A percentile compares a stretch with the other conserved stretches of the same genome.
phyloP scores from a whole-genome alignment of 2,797 vertebrate species.

The Tiaroga cobitis region DNA sequence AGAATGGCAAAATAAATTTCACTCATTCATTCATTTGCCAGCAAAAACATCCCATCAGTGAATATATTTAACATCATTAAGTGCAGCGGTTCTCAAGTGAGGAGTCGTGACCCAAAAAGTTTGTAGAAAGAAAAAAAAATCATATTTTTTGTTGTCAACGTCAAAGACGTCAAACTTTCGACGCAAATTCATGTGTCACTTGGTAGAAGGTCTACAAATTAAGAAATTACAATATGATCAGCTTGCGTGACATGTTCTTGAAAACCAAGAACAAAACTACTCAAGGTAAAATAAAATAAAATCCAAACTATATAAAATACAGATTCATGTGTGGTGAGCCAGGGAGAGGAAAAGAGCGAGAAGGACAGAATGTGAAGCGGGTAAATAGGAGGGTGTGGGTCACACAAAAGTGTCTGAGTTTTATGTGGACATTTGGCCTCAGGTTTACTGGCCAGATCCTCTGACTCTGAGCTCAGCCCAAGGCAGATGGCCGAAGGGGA shows the following conservation, averaged over 20 bases:
- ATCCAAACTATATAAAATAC: neutral
- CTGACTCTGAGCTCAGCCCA: slow-evolving; percentile 13
- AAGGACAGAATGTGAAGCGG: slow-evolving; percentile 17
- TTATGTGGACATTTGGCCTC: slow-evolving; percentile 43
- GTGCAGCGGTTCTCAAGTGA: neutral
- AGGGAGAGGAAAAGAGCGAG: neutral
- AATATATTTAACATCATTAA: neutral
- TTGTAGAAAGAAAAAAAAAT: neutral
- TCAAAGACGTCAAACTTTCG: too few relatives aligned
- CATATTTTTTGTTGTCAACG: neutral
- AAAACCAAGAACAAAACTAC: neutral
- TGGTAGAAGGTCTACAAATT: neutral
- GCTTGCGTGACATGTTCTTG: neutral
- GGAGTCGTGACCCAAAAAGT: neutral
- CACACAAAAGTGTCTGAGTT: slow-evolving; percentile 26
- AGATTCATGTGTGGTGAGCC: neutral
- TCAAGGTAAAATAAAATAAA: neutral
- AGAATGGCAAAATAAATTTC: neutral
- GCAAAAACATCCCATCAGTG: neutral
- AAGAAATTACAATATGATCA: neutral
- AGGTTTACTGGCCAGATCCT: slow-evolving; percentile 30
- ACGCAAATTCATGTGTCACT: neutral
- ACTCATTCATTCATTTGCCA: neutral
- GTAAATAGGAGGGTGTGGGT: slow-evolving; percentile 23
- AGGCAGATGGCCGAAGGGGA: slow-evolving; percentile 21